Evolutionary conservation across 2,113 vertebrate genomes (phyloP).

Genomic region (Perca flavescens): DNA sequence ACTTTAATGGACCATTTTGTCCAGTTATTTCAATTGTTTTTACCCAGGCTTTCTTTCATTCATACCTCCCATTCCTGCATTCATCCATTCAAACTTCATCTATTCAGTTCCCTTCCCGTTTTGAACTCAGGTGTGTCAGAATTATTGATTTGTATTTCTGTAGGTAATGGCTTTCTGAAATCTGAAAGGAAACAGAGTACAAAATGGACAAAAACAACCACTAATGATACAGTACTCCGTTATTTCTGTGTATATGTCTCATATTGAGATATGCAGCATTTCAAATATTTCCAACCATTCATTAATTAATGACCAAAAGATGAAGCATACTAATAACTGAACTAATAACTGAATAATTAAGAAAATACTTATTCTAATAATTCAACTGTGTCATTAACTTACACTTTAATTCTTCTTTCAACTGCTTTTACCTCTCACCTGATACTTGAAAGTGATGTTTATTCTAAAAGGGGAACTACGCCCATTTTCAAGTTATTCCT

Average conservation of each 20-base stretch:
- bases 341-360: not conserved
- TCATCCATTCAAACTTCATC: constrained; percentile 1
- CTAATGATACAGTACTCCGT: not conserved
- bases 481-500: no score
- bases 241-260: not conserved
- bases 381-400: not conserved
- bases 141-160: not conserved
- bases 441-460: not conserved
- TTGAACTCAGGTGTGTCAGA: not conserved
- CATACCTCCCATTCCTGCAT: not conserved
- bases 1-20: not conserved
- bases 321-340: not conserved
- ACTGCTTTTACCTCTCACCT: not conserved
- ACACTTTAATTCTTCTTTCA: not conserved
- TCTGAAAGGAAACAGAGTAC: not conserved
- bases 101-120: constrained; percentile 1
- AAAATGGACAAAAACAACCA: not conserved
- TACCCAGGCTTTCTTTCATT: not conserved
- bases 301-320: not conserved
- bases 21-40: constrained; percentile 12
- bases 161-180: not conserved
- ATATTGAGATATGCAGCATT: not conserved
- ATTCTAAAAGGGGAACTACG: no score
- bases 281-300: not conserved
- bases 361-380: not conserved